Base-by-base conservation (phyloP, 2,797 vertebrate species). In the Sternotherus odoratus region DNA sequence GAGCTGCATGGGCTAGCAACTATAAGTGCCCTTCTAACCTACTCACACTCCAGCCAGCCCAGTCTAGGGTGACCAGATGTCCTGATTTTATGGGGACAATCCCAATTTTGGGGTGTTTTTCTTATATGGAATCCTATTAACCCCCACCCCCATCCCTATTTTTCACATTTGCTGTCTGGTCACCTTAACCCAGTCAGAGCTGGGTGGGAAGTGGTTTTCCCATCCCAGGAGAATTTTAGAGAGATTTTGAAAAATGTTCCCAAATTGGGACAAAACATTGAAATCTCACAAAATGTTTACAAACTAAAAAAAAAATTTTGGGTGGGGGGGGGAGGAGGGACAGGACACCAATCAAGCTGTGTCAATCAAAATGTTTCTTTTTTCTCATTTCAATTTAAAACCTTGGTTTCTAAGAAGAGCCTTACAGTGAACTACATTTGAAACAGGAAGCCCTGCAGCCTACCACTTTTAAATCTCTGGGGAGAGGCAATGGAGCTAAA, bases 361-460 rank as follows among this genome's bases (percentile, higher is more conserved):
- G 9, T 87, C 80, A 28, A 30, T 28, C 2, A 33, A 78, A 84
- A 77, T 8, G 9, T 66, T 33, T 12, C 50, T 13, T 21, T 51
- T 23, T 23, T 69, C 23, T 74, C n/a, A 21, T 82, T 2, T 46
- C 10, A 12, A 2, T 66, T 56, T 39, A 46, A 56, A 80, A 39
- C 75, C 13, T 54, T 94, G 56, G 15, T 94, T 95, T 97, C 96
- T 96, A 93, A 95, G 95, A 95, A 96, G 66, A 36, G 28, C 11
- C 56, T 85, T 39, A 75, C 43, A 26, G 16, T 46, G 48, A 1
- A 87, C 69, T 51, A 7, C 43, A 87, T 4, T 87, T 87, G 93
- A 96, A 96, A 95, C 82, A 96, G 93, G 95, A 95, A 95, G 39
- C 72, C 24, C 26, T 46, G 86, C 93, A 95, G 84, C 89, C 78